phyloP scores from a whole-genome alignment of 2,113 vertebrate genomes.

The Hemichromis elongatus region DNA sequence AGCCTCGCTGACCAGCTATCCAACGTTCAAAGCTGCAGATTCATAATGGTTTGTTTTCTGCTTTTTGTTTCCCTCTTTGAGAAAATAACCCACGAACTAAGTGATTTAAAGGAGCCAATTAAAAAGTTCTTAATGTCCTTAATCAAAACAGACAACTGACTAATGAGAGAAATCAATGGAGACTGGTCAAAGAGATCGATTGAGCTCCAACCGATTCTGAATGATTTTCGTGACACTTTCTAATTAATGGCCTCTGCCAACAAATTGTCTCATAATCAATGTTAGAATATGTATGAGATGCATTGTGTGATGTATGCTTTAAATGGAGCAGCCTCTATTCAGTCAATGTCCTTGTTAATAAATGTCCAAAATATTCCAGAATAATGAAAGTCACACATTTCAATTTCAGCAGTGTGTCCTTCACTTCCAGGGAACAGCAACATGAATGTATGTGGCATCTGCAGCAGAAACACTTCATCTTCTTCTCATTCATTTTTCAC shows the following conservation, averaged over 20 bases:
- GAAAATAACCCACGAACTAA: background rate
- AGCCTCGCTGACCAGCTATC: background rate
- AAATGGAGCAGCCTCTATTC: background rate
- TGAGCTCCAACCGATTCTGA: background rate
- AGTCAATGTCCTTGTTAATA: background rate
- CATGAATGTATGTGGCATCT: conserved; percentile 10
- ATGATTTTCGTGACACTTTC: background rate
- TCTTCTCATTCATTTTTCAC: conserved; percentile 60
- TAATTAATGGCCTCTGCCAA: background rate
- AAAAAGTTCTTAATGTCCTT: background rate
- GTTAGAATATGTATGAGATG: background rate
- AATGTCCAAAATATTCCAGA: background rate
- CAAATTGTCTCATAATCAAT: background rate
- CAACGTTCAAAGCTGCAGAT: background rate
- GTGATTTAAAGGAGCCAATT: background rate
- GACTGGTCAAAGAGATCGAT: background rate
- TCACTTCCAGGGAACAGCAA: background rate
- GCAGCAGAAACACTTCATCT: conserved; percentile 25
- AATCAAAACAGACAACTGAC: background rate
- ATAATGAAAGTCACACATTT: background rate
- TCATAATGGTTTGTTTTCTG: background rate
- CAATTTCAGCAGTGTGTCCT: background rate
- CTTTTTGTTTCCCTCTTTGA: background rate
- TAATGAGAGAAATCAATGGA: background rate
- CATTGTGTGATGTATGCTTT: background rate